A percentile compares a stretch with the other conserved stretches of the same genome.
phyloP scores from a whole-genome alignment of 1,140 invertebrate species.

The Lordiphosa stackelbergi region DNA sequence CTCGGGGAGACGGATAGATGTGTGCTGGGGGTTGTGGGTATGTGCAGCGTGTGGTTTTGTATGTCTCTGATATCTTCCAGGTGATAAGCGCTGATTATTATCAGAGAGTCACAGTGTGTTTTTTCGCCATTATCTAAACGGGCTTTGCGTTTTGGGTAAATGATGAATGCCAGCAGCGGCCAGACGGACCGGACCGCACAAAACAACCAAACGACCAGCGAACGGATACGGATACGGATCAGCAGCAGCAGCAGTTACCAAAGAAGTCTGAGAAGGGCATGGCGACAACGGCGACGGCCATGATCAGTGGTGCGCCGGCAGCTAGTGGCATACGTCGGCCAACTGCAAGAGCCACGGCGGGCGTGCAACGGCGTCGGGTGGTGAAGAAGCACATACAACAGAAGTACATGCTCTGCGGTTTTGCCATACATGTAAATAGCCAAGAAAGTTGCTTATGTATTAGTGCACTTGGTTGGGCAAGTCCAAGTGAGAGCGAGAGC shows the following conservation, averaged over 20 bases:
- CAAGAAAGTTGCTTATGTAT: too few species aligned
- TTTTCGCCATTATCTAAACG: slow-evolving; percentile 64
- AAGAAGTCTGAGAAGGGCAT: slow-evolving; percentile 13
- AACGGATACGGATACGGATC: slow-evolving; percentile 22
- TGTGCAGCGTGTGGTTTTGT: slow-evolving; percentile 27
- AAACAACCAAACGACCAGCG: slow-evolving; percentile 35
- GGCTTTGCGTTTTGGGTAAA: slow-evolving; percentile 32
- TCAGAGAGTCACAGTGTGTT: slow-evolving; percentile 30
- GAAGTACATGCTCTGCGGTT: slow-evolving; percentile 76
- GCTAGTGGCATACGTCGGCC: slow-evolving; percentile 37
- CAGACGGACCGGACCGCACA: neutral
- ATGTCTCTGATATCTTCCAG: slow-evolving; percentile 33
- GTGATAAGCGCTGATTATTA: slow-evolving; percentile 69
- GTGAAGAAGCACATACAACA: slow-evolving; percentile 76
- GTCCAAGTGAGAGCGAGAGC: too few species aligned
- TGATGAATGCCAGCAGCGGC: slow-evolving; percentile 54
- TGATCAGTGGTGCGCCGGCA: slow-evolving; percentile 9
- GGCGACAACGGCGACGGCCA: slow-evolving; percentile 34
- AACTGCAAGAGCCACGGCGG: slow-evolving; percentile 62
- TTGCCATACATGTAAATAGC: slow-evolving; percentile 74
- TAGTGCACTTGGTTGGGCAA: too few species aligned
- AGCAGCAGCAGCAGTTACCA: slow-evolving; percentile 1
- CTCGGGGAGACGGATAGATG: slow-evolving; percentile 9
- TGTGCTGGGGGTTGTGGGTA: slow-evolving; percentile 12
- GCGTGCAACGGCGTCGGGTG: slow-evolving; percentile 67